phyloP scores from a whole-genome alignment of 2,888 invertebrate genomes.

The Cataglyphis albicans region DNA sequence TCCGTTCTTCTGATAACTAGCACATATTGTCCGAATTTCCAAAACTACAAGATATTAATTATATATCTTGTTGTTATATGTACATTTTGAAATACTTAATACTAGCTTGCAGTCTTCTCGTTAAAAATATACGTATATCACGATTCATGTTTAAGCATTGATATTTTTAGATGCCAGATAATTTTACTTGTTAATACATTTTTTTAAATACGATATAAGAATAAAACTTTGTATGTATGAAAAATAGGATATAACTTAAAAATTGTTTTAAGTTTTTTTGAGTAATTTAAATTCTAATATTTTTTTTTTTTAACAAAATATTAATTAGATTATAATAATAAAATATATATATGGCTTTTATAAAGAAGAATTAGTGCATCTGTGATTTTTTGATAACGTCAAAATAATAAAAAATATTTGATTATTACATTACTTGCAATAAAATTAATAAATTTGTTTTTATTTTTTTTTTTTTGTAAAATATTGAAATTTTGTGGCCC shows the following conservation, averaged over 20 bases:
- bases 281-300: conserved; percentile 3
- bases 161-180: not conserved
- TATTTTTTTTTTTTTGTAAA: not conserved
- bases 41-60: not conserved
- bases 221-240: not conserved
- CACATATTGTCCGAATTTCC: not conserved
- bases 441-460: not conserved
- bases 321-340: not conserved
- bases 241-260: not conserved
- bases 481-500: not conserved
- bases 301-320: not conserved
- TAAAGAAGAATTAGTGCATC: not conserved
- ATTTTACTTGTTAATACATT: not conserved
- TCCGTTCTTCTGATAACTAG: not conserved
- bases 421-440: not conserved
- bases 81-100: conserved; percentile 60
- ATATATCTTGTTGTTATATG: not conserved
- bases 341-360: not conserved
- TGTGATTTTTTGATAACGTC: not conserved
- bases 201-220: not conserved
- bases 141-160: not conserved
- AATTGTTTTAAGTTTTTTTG: not conserved
- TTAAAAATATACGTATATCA: conserved; percentile 41
- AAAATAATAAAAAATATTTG: not conserved
- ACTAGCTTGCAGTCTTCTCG: conserved; percentile 75